Conservation (phyloP, 2,888 invertebrate genomes). For the Gibbula magus region DNA sequence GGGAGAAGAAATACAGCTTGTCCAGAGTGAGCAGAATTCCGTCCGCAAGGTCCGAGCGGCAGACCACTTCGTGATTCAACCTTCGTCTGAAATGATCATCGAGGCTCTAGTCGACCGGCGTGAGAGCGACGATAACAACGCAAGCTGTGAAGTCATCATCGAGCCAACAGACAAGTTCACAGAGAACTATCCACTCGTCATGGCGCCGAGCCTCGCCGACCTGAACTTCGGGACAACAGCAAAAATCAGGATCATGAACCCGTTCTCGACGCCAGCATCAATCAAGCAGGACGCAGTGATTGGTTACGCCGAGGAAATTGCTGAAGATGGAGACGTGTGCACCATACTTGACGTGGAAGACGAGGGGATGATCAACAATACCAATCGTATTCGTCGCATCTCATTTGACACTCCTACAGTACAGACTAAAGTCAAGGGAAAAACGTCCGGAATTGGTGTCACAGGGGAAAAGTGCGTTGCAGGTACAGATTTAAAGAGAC, state of each 20-base stretch:
- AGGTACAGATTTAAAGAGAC: not conserved
- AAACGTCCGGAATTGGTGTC: not conserved
- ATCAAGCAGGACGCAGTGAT: slow-evolving; percentile 35
- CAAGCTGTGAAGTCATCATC: slow-evolving; percentile 24
- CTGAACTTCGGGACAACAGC: slow-evolving; percentile 25
- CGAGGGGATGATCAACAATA: not conserved
- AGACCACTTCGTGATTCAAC: too few relatives aligned
- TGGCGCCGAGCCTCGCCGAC: slow-evolving; percentile 38
- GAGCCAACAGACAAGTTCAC: slow-evolving; percentile 31
- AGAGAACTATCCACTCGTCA: slow-evolving; percentile 31
- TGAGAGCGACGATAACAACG: slow-evolving; percentile 12
- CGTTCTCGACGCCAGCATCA: slow-evolving; percentile 33
- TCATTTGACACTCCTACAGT: too few relatives aligned
- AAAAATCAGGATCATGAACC: slow-evolving; percentile 39
- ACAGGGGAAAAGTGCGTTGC: not conserved
- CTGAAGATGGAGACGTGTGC: not conserved
- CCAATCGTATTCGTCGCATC: too few relatives aligned
- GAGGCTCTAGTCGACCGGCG: slow-evolving; percentile 35
- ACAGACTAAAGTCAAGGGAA: too few relatives aligned
- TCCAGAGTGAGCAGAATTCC: not conserved
- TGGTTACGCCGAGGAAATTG: slow-evolving; percentile 31
- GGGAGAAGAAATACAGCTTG: slow-evolving; percentile 28
- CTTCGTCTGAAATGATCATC: too few relatives aligned
- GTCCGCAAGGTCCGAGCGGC: too few relatives aligned
- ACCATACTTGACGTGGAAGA: not conserved